Evolutionary conservation across 1,140 invertebrate species (phyloP), one percentile per base, ranked within the genome.

Genomic region (Caenorhabditis tropicalis): DNA sequence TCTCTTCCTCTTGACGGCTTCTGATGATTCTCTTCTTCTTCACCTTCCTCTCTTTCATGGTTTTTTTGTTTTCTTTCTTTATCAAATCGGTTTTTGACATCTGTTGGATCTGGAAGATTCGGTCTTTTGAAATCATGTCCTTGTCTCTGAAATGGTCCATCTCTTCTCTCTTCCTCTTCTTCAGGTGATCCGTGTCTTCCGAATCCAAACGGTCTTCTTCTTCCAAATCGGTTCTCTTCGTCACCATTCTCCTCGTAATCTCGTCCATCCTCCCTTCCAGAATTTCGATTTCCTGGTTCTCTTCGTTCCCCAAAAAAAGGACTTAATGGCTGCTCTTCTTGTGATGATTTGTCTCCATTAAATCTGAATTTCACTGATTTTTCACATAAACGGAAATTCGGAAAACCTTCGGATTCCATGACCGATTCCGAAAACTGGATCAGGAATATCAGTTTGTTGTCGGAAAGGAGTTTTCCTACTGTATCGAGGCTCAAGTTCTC

Each of bases 231-330:
- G 9, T 43, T 74, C 33, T 74, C 65, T 12, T 74, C 36, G 12
- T 74, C 65, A 43, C 82, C 82, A 82, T 58, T 65, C 56, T 51
- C 82, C 82, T 82, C 82, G 46, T 58, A 70, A 29, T 60, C 82
- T 27, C 56, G 82, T 82, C 82, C 82, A 82, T 82, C 82, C 82
- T 65, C 56, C 60, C 51, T 56, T 65, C 43, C 82, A 27, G 82
- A 70, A 82, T 74, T 60, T 65, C 58, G 82, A 48, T 60, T 60
- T 65, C 27, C 43, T 21, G 31, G 56, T n/a, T 56, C 56, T 70
- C 48, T 60, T 58, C 36, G 60, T 43, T 82, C 51, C 51, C 82
- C 82, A 51, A 82, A 82, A 82, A 60, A 60, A 60, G 56, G 82
- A 31, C 36, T 74, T 15, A 74, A 43, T 31, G 65, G 33, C n/a